Base-by-base conservation (phyloP, 2,888 invertebrate species). In the Chesias legatella region DNA sequence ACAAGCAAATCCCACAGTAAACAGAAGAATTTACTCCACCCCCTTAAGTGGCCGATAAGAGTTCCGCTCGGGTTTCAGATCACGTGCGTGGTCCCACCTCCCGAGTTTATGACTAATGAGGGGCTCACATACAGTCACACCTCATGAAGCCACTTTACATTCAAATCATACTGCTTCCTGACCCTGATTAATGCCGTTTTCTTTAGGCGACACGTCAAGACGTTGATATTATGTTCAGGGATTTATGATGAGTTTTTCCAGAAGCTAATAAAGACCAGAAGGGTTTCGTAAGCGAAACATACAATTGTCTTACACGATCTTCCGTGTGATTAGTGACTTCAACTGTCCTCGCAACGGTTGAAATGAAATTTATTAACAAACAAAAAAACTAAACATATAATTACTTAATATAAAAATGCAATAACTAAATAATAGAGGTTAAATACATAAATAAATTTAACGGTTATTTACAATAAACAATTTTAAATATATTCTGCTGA, bases 101-200 rank as follows among this genome's bases (percentile, higher is more conserved):
- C 63, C 65, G 60, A 73, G 73, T 77, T 80, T 83, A 85, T 88
- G 86, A 88, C 81, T 88, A 86, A 88, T 88, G 86, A 85, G 74
- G 64, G 77, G 80, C 81, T 84, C 85, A 82, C 79, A 84, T 72
- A 69, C 59, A 62, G 62, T 66, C 73, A 62, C 76, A 75, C 76
- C 75, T 79, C 67, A 71, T 55, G 53, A 53, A 56, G 48, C 59
- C 63, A 67, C 75, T 86, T 86, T 84, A 83, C 84, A 86, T 86
- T 86, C 86, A 88, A 86, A 88, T 86, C 81, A 78, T 77, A 79
- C 68, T 62, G 78, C 68, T 76, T 85, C 84, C 84, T 78, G 74
- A 68, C 70, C 72, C 79, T 86, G 85, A 86, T 85, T 81, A 81
- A 88, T 88, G 82, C 73, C 68, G 63, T 77, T 80, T 83, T 84